These are phyloP conservation scores for Orthonyx spaldingii DNA, from an alignment of 2,113 vertebrate species.

Conservation along the genomic window DNA sequence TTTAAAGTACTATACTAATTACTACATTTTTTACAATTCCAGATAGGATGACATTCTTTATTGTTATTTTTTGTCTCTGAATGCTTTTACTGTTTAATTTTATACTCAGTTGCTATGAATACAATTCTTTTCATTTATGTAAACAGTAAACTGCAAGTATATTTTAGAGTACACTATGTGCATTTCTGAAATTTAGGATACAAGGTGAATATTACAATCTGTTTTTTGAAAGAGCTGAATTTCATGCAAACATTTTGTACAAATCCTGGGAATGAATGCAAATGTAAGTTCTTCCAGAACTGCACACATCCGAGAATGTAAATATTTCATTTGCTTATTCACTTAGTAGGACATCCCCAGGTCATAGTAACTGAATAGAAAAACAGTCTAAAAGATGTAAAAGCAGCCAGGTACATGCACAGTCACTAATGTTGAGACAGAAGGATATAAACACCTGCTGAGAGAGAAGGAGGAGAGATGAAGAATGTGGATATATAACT, in stretches of 20 bases:
- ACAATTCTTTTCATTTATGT: not conserved
- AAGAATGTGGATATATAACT: not conserved
- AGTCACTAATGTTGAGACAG: not conserved
- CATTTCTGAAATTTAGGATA: not conserved
- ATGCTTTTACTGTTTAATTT: not conserved
- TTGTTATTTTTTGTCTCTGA: not conserved
- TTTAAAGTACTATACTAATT: not conserved
- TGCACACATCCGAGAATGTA: rapidly evolving
- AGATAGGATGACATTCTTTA: not conserved
- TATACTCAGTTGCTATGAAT: not conserved
- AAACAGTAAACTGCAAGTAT: not conserved
- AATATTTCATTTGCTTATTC: not conserved
- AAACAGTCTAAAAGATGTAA: not conserved
- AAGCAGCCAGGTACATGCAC: not conserved
- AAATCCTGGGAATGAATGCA: not conserved
- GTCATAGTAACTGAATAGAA: not conserved
- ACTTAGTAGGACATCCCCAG: not conserved
- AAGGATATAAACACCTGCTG: not conserved
- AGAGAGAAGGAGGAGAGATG: not conserved
- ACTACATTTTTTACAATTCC: not conserved
- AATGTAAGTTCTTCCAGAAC: not conserved
- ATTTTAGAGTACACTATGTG: not conserved
- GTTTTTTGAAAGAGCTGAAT: not conserved
- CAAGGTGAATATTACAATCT: not conserved
- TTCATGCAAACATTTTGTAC: not conserved